A percentile compares a stretch with the other conserved stretches of the same genome.
These are phyloP conservation scores for Agapostemon virescens DNA, from an alignment of 2,888 invertebrate species.

Conservation along the genomic window DNA sequence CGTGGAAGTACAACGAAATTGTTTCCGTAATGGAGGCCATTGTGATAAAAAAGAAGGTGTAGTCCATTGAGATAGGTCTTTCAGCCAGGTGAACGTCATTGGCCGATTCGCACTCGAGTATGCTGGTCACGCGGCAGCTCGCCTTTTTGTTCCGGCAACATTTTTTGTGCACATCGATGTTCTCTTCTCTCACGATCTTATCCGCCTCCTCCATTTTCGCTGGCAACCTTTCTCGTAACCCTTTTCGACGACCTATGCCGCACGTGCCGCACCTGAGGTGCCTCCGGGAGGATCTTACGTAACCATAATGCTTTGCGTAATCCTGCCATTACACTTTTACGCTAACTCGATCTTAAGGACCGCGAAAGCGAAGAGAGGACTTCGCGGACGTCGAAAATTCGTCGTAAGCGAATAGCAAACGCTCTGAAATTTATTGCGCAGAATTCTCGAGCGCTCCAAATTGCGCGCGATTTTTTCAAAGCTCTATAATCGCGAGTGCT, in stretches of 20 bases:
- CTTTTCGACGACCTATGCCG: conserved; percentile 58
- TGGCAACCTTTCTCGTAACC: conserved; percentile 64
- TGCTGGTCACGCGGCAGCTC: conserved; percentile 49
- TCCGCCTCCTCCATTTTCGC: conserved; percentile 39
- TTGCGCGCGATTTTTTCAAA: too few relatives aligned
- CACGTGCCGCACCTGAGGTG: conserved; percentile 68
- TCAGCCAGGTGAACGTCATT: conserved; percentile 21
- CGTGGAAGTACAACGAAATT: too few relatives aligned
- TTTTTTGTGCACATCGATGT: conserved; percentile 48
- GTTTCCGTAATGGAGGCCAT: neutral
- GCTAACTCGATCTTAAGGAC: neutral
- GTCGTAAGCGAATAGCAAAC: too few relatives aligned
- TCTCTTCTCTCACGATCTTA: conserved; percentile 59
- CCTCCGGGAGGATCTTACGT: conserved; percentile 59
- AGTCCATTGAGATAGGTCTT: conserved; percentile 32
- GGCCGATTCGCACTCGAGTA: conserved; percentile 45
- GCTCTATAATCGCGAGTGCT: too few relatives aligned
- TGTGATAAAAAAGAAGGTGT: neutral
- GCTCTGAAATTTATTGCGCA: too few relatives aligned
- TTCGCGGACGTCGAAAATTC: too few relatives aligned
- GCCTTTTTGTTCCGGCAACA: conserved; percentile 50
- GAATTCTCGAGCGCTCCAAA: too few relatives aligned
- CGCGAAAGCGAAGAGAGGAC: too few relatives aligned
- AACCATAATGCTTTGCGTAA: conserved; percentile 54
- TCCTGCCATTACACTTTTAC: conserved; percentile 53